These are phyloP conservation scores for Nipponia nippon DNA, from an alignment of 2,113 vertebrate genomes.

Conservation along the genomic window DNA sequence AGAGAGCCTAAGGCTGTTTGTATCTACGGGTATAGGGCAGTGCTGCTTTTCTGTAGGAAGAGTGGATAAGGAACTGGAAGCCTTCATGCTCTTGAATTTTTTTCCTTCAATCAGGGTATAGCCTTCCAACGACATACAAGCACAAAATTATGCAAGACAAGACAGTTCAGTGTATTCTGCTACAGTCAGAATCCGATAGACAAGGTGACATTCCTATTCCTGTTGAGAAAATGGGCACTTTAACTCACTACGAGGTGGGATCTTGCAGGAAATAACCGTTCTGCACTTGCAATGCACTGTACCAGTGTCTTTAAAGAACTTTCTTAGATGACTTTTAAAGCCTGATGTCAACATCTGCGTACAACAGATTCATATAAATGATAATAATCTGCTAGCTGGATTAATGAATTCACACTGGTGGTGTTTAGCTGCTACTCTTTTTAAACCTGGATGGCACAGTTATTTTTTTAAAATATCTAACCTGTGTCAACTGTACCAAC, in stretches of 20 bases:
- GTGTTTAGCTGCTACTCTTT: not conserved
- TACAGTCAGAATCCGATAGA: not conserved
- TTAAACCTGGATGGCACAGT: not conserved
- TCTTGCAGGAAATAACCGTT: conserved; percentile 14
- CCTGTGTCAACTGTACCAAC: not conserved
- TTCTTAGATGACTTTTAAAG: not conserved
- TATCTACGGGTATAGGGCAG: conserved; percentile 8
- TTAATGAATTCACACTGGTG: not conserved
- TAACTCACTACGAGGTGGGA: not conserved
- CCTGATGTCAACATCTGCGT: not conserved
- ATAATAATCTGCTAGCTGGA: not conserved
- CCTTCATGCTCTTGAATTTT: conserved; percentile 4
- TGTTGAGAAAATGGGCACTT: conserved; percentile 35
- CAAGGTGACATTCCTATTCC: conserved; percentile 3
- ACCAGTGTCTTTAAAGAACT: conserved; percentile 33
- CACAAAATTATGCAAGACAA: conserved; percentile 11
- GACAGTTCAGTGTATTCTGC: not conserved
- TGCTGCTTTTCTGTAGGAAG: not conserved
- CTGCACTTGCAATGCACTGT: conserved; percentile 36
- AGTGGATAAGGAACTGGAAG: not conserved
- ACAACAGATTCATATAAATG: not conserved
- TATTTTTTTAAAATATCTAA: not conserved
- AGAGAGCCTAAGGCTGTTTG: not conserved
- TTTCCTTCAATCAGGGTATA: not conserved
- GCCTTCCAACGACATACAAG: not conserved